These are phyloP conservation scores for Meganola albula DNA, from an alignment of 2,888 invertebrate species.

Conservation along the genomic window DNA sequence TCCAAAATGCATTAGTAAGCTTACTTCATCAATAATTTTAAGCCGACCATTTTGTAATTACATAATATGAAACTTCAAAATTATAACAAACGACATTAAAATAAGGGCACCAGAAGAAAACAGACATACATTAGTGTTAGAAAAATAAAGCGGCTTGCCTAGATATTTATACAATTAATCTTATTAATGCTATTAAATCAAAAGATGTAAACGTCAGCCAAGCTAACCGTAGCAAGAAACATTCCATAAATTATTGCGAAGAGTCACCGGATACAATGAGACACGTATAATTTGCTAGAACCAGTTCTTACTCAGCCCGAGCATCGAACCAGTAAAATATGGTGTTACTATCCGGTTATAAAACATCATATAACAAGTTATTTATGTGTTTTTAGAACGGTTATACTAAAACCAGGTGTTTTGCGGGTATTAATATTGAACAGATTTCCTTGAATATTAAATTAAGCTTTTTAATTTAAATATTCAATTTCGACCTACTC, in stretches of 20 bases:
- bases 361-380: conserved; percentile 26
- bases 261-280: conserved; percentile 53
- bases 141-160: no score
- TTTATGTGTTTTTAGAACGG: conserved; percentile 29
- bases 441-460: conserved; percentile 17
- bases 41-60: no score
- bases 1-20: no score
- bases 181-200: conserved; percentile 20
- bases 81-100: no score
- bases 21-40: no score
- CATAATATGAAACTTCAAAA: no score
- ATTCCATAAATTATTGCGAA: conserved; percentile 56
- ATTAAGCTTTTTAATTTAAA: neutral
- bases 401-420: conserved; percentile 42
- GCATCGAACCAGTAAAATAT: conserved; percentile 26
- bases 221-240: conserved; percentile 54
- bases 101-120: no score
- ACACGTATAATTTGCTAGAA: conserved; percentile 58
- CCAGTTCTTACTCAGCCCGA: conserved; percentile 44
- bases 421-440: conserved; percentile 47
- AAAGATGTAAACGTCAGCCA: conserved; percentile 27
- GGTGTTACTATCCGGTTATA: conserved; percentile 28
- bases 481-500: conserved; percentile 15
- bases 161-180: no score
- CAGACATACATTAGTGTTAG: no score